Evolutionary conservation across 2,888 invertebrate genomes (phyloP).

Genomic region (Helobdella robusta): DNA sequence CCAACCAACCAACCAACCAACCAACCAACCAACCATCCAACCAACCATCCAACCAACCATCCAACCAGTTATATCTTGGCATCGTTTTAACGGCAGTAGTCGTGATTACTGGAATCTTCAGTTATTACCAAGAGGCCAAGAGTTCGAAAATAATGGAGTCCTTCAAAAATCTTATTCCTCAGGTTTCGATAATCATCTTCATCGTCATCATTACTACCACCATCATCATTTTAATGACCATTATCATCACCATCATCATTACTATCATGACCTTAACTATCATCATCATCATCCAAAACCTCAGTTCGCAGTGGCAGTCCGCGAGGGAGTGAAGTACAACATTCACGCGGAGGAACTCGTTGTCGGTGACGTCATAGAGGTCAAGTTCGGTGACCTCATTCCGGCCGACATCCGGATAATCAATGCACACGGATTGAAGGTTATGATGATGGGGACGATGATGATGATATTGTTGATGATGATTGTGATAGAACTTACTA

Average conservation of each 20-base stretch:
- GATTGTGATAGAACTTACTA: neutral
- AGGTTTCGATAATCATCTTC: constrained; percentile 25
- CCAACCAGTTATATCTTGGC: constrained; percentile 68
- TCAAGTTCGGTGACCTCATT: constrained; percentile 96
- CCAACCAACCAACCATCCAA: too few relatives aligned
- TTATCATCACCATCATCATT: neutral
- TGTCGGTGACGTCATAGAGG: constrained; percentile 92
- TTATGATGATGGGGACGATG: too few relatives aligned
- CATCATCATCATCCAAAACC: constrained; percentile 4
- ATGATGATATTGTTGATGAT: neutral
- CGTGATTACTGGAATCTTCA: constrained; percentile 94
- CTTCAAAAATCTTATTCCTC: constrained; percentile 91
- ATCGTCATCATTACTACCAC: neutral
- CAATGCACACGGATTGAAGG: constrained; percentile 85
- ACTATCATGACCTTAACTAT: neutral
- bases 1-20: too few relatives aligned
- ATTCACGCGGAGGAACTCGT: constrained; percentile 66
- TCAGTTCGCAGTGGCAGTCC: constrained; percentile 54
- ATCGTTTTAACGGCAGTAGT: constrained; percentile 87
- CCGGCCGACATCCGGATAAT: constrained; percentile 95
- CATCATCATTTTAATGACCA: constrained; percentile 1
- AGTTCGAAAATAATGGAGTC: constrained; percentile 98
- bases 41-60: too few relatives aligned
- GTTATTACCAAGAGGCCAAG: constrained; percentile 93
- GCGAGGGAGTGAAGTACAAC: constrained; percentile 55